Conservation (phyloP, 2,888 invertebrate species). For the Melitaea athalia region DNA sequence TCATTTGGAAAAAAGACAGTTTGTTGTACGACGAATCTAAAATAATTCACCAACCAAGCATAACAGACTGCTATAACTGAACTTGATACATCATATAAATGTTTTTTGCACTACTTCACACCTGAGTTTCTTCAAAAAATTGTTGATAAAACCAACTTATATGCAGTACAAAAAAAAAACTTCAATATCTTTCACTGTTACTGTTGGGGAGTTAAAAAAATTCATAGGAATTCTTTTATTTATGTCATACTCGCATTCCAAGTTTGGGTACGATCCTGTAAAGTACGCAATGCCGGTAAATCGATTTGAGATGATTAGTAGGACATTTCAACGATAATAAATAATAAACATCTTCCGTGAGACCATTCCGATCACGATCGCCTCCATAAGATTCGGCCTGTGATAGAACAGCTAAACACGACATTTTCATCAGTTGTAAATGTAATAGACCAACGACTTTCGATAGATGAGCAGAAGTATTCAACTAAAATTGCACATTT, state of each 20-base stretch:
- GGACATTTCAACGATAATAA: slow-evolving; percentile 49
- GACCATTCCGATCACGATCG: no score
- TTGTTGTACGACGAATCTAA: slow-evolving; percentile 36
- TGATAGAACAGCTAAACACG: background rate
- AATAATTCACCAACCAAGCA: slow-evolving; percentile 36
- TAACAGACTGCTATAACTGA: slow-evolving; percentile 27
- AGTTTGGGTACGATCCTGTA: slow-evolving; percentile 40
- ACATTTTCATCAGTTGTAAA: background rate
- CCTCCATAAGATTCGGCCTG: no score
- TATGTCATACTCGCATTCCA: slow-evolving; percentile 43
- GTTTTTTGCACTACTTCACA: slow-evolving; percentile 38
- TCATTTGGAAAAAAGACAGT: slow-evolving; percentile 39
- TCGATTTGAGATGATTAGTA: slow-evolving; percentile 42
- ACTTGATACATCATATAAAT: slow-evolving; percentile 40
- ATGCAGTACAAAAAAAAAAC: no score
- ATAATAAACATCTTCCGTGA: slow-evolving; percentile 38
- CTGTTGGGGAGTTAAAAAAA: slow-evolving; percentile 18
- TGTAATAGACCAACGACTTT: no score
- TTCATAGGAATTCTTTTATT: slow-evolving; percentile 39
- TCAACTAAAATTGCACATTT: no score
- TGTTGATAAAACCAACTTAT: no score
- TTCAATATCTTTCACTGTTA: no score
- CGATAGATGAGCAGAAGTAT: no score
- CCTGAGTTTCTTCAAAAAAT: no score
- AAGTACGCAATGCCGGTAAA: slow-evolving; percentile 36